Evolutionary conservation across 2,113 vertebrate species (phyloP).

Genomic region (Charadrius vociferus): DNA sequence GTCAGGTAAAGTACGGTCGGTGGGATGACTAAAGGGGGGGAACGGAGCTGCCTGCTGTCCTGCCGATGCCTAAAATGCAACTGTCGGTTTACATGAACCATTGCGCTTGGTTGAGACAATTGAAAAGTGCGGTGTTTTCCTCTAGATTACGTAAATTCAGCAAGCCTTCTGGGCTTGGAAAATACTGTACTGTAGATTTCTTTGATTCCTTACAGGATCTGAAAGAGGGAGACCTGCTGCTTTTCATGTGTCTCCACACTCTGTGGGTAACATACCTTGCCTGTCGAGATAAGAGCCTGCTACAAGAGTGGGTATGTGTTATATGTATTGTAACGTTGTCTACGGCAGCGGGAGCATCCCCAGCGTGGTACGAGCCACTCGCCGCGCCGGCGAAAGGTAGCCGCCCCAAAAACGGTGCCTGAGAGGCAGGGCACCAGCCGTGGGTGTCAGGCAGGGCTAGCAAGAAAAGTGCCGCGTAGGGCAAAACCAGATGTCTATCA

Average conservation of each 20-base stretch:
- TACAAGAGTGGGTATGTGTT: constrained; percentile 64
- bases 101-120: constrained; percentile 3
- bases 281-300: constrained; percentile 65
- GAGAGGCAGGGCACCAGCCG: background rate
- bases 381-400: accelerated
- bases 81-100: background rate
- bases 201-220: constrained; percentile 69
- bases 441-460: background rate
- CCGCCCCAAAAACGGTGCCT: background rate
- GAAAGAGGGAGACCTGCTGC: constrained; percentile 66
- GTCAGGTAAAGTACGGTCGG: constrained; percentile 81
- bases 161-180: constrained; percentile 38
- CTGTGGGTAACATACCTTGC: constrained; percentile 62
- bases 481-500: background rate
- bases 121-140: constrained; percentile 59
- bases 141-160: background rate
- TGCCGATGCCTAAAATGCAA: background rate
- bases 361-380: accelerated
- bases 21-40: background rate
- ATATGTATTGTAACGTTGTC: constrained; percentile 38
- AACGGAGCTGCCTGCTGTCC: background rate
- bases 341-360: background rate
- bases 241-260: constrained; percentile 68
- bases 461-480: background rate
- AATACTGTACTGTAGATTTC: constrained; percentile 65